These are phyloP conservation scores for Podarcis muralis DNA, from an alignment of 2,113 vertebrate genomes.

Conservation along the genomic window DNA sequence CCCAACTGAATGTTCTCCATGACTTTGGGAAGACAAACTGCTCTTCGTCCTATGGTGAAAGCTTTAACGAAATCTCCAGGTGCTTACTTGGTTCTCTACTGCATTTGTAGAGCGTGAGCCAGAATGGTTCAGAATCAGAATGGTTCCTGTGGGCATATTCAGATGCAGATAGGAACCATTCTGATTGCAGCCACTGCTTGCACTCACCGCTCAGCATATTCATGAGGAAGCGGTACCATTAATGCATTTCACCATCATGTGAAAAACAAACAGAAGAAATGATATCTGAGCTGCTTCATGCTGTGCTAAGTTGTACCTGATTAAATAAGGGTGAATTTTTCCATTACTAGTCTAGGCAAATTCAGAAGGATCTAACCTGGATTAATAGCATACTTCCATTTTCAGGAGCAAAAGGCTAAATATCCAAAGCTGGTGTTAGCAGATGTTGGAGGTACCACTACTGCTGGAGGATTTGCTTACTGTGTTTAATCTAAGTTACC, in stretches of 20 bases:
- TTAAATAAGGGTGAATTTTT: background rate
- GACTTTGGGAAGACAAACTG: background rate
- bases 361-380: background rate
- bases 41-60: background rate
- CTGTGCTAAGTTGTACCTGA: background rate
- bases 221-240: background rate
- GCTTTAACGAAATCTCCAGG: background rate
- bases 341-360: background rate
- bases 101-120: background rate
- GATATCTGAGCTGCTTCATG: background rate
- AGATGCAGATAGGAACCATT: background rate
- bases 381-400: background rate
- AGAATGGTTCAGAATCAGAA: too few relatives aligned
- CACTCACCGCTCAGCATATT: background rate
- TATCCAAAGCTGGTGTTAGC: background rate
- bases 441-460: too few relatives aligned
- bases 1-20: background rate
- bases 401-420: background rate
- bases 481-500: background rate
- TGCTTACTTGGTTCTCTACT: background rate
- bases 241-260: background rate
- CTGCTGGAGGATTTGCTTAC: background rate
- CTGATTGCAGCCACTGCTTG: background rate
- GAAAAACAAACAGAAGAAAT: background rate
- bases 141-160: too few relatives aligned